These are phyloP conservation scores for Urocolius indicus DNA, from an alignment of 2,113 vertebrate genomes.

Conservation along the genomic window DNA sequence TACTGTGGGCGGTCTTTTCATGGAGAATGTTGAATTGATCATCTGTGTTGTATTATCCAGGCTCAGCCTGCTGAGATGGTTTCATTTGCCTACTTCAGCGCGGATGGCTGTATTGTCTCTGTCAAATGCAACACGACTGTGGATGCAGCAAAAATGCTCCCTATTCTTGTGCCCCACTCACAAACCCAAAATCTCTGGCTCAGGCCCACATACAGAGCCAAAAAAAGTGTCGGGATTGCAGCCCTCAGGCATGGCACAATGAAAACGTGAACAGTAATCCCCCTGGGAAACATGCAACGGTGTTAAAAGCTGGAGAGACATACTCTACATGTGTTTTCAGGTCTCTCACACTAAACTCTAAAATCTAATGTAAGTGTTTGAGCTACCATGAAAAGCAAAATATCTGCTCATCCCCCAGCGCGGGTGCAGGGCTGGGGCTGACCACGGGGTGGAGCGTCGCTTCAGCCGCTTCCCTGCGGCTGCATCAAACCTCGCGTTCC, in stretches of 20 bases:
- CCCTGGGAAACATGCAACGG: accelerated
- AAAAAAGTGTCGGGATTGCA: not conserved
- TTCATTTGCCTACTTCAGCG: not conserved
- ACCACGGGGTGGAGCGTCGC: slow-evolving; percentile 63
- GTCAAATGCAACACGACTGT: not conserved
- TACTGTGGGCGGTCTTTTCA: accelerated
- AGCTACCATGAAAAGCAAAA: not conserved
- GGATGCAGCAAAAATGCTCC: not conserved
- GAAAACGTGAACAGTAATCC: not conserved
- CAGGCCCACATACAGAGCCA: not conserved
- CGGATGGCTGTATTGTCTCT: not conserved
- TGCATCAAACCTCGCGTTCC: too few species aligned
- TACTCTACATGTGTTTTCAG: not conserved
- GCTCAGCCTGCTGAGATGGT: slow-evolving; percentile 16
- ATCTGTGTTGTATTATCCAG: slow-evolving; percentile 63
- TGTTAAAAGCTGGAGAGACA: not conserved
- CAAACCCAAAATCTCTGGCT: not conserved
- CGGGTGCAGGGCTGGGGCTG: not conserved
- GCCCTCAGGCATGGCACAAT: not conserved
- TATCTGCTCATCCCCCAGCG: not conserved
- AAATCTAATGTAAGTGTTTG: not conserved
- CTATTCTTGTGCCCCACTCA: not conserved
- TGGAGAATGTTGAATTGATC: not conserved
- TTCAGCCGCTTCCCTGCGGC: not conserved
- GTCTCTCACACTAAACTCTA: not conserved